These are phyloP conservation scores for Spea multiplicata DNA, from an alignment of 2,113 vertebrate species.

Conservation along the genomic window DNA sequence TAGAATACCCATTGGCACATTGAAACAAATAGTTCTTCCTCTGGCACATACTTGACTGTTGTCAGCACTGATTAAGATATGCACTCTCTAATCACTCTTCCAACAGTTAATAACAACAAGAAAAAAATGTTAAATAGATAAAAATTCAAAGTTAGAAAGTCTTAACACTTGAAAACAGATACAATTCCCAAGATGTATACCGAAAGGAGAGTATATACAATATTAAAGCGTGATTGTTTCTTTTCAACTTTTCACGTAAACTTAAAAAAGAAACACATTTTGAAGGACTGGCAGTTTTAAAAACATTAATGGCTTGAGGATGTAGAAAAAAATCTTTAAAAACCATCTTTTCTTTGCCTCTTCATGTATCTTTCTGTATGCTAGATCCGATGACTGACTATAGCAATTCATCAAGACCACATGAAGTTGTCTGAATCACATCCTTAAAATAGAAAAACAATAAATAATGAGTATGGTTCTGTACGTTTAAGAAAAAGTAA, in stretches of 20 bases:
- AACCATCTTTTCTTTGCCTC: slow-evolving; percentile 46
- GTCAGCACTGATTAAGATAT: slow-evolving; percentile 53
- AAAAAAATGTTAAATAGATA: neutral
- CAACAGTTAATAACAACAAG: neutral
- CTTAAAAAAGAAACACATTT: slow-evolving; percentile 50
- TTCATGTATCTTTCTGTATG: slow-evolving; percentile 54
- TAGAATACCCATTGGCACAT: slow-evolving; percentile 60
- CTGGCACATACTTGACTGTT: slow-evolving; percentile 59
- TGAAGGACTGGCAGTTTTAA: slow-evolving; percentile 2
- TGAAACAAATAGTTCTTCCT: slow-evolving; percentile 59
- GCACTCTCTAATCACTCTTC: slow-evolving; percentile 45
- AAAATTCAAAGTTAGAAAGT: neutral
- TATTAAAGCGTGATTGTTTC: neutral
- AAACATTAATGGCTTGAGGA: slow-evolving; percentile 37
- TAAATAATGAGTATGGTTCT: neutral
- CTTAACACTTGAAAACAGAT: slow-evolving; percentile 5
- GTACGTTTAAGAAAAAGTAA: slow-evolving; percentile 45
- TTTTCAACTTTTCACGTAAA: slow-evolving; percentile 46
- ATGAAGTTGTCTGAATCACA: slow-evolving; percentile 49
- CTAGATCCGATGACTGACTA: slow-evolving; percentile 54
- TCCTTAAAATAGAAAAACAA: slow-evolving; percentile 49
- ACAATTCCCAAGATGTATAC: neutral
- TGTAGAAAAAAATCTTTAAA: slow-evolving; percentile 45
- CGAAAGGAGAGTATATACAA: neutral
- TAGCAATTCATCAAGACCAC: slow-evolving; percentile 53